Evolutionary conservation across 2,797 vertebrate species (phyloP), one percentile per base, ranked within the genome.

Genomic region (Sternotherus odoratus): DNA sequence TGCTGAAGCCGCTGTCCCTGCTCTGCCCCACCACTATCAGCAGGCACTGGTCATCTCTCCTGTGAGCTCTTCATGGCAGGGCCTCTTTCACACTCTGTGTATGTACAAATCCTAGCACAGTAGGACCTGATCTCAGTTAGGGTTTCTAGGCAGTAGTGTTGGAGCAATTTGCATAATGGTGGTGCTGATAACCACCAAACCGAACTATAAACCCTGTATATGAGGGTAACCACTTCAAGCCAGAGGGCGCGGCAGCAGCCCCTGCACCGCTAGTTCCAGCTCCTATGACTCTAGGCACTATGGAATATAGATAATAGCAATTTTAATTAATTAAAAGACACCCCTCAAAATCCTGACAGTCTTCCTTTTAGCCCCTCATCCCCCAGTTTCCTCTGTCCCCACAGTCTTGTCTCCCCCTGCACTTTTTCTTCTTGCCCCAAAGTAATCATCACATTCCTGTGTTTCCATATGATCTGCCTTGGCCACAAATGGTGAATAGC

Each of bases 61-160:
- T 39, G 82, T 77, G 88, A 93, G 88, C 24, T 39, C 53, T 75
- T 46, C 83, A 88, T 46, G 26, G 6, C 82, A 80, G 88, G 86
- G 80, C 2, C 88, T 53, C 75, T 91, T 82, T 78, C 63, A 66
- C 26, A 83, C 80, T 75, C 3, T 0, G 2, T 10, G 12, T 84
- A 80, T 17, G 46, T 54, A 82, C 87, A 72, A 92, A 51, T 49
- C 78, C 12, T 53, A 91, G 88, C 87, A 88, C 94, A 87, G 79
- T n/a, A 78, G 49, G 30, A 63, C 30, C 33, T 33, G 56, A 36
- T 53, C 75, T 88, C 90, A 93, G 54, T 51, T 50, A 39, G 51
- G 86, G 83, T 46, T 53, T 78, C 83, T 66, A 78, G 48, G 82
- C 92, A 87, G 28, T 33, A 28, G 28, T 60, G 28, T 30, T 33